Base-by-base conservation (phyloP, 2,113 vertebrate genomes). In the Lepisosteus oculatus region DNA sequence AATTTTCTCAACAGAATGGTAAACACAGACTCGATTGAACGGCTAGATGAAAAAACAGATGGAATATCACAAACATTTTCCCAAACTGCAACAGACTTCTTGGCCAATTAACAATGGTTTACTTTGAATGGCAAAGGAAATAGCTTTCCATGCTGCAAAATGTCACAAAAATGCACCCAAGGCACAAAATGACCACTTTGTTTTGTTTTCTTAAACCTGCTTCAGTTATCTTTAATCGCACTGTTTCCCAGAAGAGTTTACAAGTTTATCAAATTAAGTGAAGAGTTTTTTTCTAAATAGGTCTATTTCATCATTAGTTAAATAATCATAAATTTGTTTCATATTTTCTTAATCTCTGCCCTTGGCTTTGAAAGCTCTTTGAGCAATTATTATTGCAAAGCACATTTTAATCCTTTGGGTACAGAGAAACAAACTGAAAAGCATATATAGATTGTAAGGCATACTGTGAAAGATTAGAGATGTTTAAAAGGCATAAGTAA, bases 61-160 rank as follows among this genome's bases (percentile, higher is more conserved):
- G 88, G 88, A 81, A 82, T 88, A 92, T 93, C 85, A 86, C 91
- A 90, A 92, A 91, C 87, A 87, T 91, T 92, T 92, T 84, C 75
- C 85, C 89, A 85, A 94, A 92, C 88, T 91, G 86, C 88, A 84
- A 80, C 88, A 92, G 89, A 92, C 85, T 94, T 93, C 88, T 86
- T 79, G 85, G 84, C 86, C 89, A 95, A 95, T 95, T 95, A 94
- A 88, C 87, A 85, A 86, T 86, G 85, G 86, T 92, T 92, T 91
- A 82, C 81, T 88, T 85, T 90, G 88, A 93, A 90, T 88, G 80
- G 79, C 85, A 82, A 84, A 95, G 94, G 92, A 95, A 95, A 95
- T 93, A 81, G 91, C 90, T 95, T 90, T 89, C 87, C 88, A 91
- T 83, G 91, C 93, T 95, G 94, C 83, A 90, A 88, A 94, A 94